Evolutionary conservation across 2,113 vertebrate genomes (phyloP).

Genomic region (Bujurquina vittata): DNA sequence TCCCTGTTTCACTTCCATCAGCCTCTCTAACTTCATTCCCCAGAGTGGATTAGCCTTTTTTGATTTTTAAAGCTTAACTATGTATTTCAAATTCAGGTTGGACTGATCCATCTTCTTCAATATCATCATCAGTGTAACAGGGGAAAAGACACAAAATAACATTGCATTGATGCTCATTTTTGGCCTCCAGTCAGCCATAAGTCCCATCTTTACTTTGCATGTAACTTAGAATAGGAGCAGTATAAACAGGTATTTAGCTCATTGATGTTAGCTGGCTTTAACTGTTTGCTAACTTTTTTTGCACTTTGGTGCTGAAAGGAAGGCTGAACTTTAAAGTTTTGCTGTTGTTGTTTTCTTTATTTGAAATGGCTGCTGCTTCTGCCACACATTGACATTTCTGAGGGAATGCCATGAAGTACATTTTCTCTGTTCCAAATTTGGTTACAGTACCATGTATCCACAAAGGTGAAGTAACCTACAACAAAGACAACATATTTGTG

Average conservation of each 20-base stretch:
- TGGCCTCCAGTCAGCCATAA: neutral
- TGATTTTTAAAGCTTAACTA: neutral
- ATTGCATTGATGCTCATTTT: neutral
- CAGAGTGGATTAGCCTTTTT: neutral
- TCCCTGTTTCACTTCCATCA: conserved; percentile 18
- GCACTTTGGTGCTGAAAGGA: neutral
- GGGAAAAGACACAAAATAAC: neutral
- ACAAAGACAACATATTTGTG: neutral
- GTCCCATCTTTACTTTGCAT: neutral
- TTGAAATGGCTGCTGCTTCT: neutral
- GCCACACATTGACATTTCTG: neutral
- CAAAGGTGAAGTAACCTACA: neutral
- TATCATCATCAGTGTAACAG: neutral
- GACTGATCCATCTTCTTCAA: neutral
- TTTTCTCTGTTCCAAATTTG: neutral
- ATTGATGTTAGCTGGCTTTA: neutral
- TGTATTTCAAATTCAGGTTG: neutral
- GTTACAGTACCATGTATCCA: too few relatives aligned
- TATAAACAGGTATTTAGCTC: neutral
- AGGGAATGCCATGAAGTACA: neutral
- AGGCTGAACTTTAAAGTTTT: neutral
- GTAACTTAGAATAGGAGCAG: neutral
- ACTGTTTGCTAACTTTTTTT: neutral
- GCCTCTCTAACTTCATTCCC: neutral
- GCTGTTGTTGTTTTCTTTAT: neutral